These are phyloP conservation scores for Pegoplata infirma DNA, from an alignment of 2,888 invertebrate species.

Conservation along the genomic window DNA sequence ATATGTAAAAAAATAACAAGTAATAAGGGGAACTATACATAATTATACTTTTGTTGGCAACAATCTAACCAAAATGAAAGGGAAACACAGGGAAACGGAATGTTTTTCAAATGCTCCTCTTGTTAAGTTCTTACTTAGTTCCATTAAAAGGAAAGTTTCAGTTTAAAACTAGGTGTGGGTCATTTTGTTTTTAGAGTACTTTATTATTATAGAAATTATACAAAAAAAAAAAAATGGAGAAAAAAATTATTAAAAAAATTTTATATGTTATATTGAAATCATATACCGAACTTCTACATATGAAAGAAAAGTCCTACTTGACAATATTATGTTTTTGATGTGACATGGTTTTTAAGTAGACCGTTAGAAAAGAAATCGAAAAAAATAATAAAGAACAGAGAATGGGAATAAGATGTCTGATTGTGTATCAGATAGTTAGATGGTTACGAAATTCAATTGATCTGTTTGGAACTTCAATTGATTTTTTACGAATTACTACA, in stretches of 20 bases:
- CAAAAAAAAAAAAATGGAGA: slow-evolving; percentile 1
- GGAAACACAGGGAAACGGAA: neutral
- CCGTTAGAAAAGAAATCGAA: no score
- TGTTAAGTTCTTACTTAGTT: no score
- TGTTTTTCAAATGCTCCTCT: slow-evolving; percentile 6
- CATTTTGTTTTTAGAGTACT: slow-evolving; percentile 49
- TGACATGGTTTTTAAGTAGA: no score
- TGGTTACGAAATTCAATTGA: no score
- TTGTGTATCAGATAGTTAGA: no score
- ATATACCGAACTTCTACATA: slow-evolving; percentile 2
- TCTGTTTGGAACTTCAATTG: no score
- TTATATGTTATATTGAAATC: slow-evolving; percentile 45
- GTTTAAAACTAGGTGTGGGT: slow-evolving; percentile 57
- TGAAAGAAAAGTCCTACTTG: slow-evolving; percentile 20
- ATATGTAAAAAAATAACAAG: slow-evolving; percentile 27
- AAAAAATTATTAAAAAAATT: no score
- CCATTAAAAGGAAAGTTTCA: slow-evolving; percentile 41
- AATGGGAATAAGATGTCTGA: no score
- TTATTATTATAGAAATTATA: slow-evolving; percentile 19
- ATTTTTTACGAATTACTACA: no score
- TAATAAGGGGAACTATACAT: slow-evolving; percentile 46
- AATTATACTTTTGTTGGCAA: slow-evolving; percentile 42
- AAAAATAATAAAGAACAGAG: no score
- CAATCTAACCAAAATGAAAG: neutral
- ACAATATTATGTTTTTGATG: slow-evolving; percentile 23